phyloP scores from a whole-genome alignment of 1,140 invertebrate genomes.

The Hypothenemus hampei region DNA sequence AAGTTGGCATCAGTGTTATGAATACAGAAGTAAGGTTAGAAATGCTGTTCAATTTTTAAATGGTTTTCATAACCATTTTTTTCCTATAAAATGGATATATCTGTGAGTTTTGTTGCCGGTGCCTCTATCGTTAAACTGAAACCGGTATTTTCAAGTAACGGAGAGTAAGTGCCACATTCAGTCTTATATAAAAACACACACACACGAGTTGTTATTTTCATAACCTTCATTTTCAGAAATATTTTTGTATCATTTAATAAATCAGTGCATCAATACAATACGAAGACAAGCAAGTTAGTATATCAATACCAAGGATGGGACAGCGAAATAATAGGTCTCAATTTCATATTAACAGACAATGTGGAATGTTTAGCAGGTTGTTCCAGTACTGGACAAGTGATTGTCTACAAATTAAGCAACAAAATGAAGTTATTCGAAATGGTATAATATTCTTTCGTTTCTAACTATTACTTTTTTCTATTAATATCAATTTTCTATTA shows the following conservation, averaged over 20 bases:
- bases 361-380: constrained; percentile 51
- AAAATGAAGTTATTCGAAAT: constrained; percentile 48
- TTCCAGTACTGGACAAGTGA: constrained; percentile 49
- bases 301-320: constrained; percentile 50
- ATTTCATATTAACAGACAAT: constrained; percentile 44
- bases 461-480: background rate
- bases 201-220: background rate
- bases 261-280: constrained; percentile 54
- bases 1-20: too few species aligned
- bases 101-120: constrained; percentile 45
- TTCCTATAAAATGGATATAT: constrained; percentile 29
- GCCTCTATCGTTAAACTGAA: constrained; percentile 57
- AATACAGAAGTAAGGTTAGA: too few species aligned
- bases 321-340: constrained; percentile 50
- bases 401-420: constrained; percentile 53
- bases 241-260: constrained; percentile 55
- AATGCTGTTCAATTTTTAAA: too few species aligned
- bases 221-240: constrained; percentile 42
- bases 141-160: constrained; percentile 58
- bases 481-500: constrained; percentile 23
- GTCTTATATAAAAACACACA: constrained; percentile 5
- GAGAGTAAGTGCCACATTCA: constrained; percentile 53
- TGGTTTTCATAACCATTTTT: background rate
- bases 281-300: constrained; percentile 52
- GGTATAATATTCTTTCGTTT: constrained; percentile 34